phyloP scores from a whole-genome alignment of 2,113 vertebrate species.

The Burhinus bistriatus region DNA sequence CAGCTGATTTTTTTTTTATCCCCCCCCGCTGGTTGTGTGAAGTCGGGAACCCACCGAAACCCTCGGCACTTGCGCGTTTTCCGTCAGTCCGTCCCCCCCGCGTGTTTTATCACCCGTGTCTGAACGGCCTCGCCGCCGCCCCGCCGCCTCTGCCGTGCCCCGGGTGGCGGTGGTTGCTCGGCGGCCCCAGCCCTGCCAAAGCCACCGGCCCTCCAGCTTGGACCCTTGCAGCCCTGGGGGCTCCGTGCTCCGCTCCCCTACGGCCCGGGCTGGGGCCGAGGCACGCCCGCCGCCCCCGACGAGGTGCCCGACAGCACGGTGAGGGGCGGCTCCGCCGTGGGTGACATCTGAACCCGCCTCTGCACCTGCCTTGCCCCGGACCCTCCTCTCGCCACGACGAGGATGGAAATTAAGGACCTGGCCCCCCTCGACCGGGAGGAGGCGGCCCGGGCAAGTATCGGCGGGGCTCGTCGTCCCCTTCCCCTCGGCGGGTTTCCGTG shows the following conservation, averaged over 20 bases:
- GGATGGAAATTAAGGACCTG: not conserved
- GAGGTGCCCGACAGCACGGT: not conserved
- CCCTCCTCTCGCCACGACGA: not conserved
- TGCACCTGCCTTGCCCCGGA: not conserved
- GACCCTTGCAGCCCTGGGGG: not conserved
- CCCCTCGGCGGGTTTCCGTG: not conserved
- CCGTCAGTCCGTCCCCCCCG: accelerated
- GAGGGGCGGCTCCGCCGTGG: not conserved
- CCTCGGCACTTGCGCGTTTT: not conserved
- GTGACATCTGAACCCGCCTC: not conserved
- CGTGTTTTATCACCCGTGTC: not conserved
- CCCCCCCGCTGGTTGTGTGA: not conserved
- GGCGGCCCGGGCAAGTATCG: not conserved
- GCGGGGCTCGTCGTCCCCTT: not conserved
- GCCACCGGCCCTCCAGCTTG: no score
- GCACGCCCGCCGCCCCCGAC: accelerated
- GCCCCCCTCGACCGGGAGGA: not conserved
- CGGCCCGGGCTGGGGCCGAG: no score
- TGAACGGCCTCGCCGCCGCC: not conserved
- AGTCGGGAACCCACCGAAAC: not conserved
- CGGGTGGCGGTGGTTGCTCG: no score
- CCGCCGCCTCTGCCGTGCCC: no score
- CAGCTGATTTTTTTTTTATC: not conserved
- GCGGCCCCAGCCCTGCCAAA: not conserved
- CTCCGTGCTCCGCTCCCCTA: not conserved